Conservation (phyloP, 1,140 invertebrate genomes). For the Drosophila tani region DNA sequence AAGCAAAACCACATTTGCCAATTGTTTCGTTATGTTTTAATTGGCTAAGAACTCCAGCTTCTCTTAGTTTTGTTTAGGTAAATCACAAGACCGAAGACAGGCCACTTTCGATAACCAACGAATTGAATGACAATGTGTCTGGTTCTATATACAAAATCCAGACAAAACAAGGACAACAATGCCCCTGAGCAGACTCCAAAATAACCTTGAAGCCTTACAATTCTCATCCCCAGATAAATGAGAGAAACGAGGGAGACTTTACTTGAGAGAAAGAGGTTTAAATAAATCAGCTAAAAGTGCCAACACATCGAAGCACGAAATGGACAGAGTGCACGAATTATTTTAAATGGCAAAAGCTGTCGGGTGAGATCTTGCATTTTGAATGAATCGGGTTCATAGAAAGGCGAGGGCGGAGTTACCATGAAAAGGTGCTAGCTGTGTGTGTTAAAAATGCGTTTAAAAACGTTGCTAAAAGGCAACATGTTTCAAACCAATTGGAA, state of each 20-base stretch:
- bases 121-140: constrained; percentile 23
- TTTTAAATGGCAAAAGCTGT: constrained; percentile 17
- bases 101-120: background rate
- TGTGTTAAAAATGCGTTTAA: constrained; percentile 39
- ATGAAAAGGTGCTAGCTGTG: background rate
- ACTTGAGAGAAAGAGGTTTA: constrained; percentile 4
- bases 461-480: constrained; percentile 50
- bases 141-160: constrained; percentile 12
- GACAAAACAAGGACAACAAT: constrained; percentile 25
- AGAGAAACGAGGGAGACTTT: background rate
- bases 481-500: constrained; percentile 32
- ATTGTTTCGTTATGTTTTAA: background rate
- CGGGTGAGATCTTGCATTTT: constrained; percentile 30
- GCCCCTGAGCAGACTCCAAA: constrained; percentile 23
- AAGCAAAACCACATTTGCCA: background rate
- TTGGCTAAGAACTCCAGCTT: background rate
- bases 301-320: constrained; percentile 21
- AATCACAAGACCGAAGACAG: background rate
- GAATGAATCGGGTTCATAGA: constrained; percentile 18
- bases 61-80: background rate
- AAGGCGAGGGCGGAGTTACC: background rate
- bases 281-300: constrained; percentile 49
- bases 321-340: constrained; percentile 15
- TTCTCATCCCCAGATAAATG: background rate
- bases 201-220: constrained; percentile 15